Conservation (phyloP, 1,140 invertebrate species). For the honey bee (Apis mellifera) region Amel_HAv3.1 CM009938.2:5497501-5498000, state of each 20-base stretch:
- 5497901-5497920: too few species aligned
- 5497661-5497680: constrained; percentile 11
- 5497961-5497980: too few species aligned
- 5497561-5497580: constrained; percentile 21
- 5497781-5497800: neutral
- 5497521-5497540: neutral
- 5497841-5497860: too few species aligned
- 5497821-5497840: too few species aligned
- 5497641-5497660: neutral
- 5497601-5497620: neutral
- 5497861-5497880: too few species aligned
- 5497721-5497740: neutral
- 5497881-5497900: too few species aligned
- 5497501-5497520: neutral
- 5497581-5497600: neutral
- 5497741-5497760: neutral
- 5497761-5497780: neutral
- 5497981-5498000: too few species aligned
- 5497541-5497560: constrained; percentile 16
- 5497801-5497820: too few species aligned
- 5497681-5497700: constrained; percentile 23
- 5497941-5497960: too few species aligned
- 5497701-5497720: neutral
- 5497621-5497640: neutral
- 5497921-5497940: too few species aligned